Percentiles rank a stretch among this genome's conserved stretches.
Evolutionary conservation across 2,888 invertebrate genomes (phyloP).

Genomic region (Argyresthia goedartella): DNA sequence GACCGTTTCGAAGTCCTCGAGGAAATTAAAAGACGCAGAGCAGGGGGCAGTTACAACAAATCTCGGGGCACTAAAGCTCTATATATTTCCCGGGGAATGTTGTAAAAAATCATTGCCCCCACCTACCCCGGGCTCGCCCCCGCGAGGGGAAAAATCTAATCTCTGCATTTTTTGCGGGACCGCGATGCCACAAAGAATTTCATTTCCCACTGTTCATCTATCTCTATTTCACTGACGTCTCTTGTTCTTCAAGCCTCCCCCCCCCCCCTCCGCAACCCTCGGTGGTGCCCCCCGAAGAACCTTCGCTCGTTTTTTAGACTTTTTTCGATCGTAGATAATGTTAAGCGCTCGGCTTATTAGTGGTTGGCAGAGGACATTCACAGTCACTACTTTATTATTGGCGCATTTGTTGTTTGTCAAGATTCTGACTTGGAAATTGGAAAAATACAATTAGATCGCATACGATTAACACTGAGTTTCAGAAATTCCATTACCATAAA

Average conservation of each 20-base stretch:
- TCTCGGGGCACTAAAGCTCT: slow-evolving; percentile 63
- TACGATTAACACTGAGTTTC: too few species aligned
- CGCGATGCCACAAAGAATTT: slow-evolving; percentile 73
- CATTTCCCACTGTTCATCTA: slow-evolving; percentile 73
- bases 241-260: slow-evolving; percentile 60
- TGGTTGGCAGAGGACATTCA: slow-evolving; percentile 52
- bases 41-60: slow-evolving; percentile 65
- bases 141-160: slow-evolving; percentile 69
- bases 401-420: neutral
- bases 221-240: slow-evolving; percentile 71
- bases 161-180: slow-evolving; percentile 73
- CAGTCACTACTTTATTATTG: slow-evolving; percentile 1
- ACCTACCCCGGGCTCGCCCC: slow-evolving; percentile 58
- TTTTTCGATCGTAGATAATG: slow-evolving; percentile 68
- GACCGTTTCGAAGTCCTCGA: slow-evolving; percentile 21
- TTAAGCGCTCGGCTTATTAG: slow-evolving; percentile 66
- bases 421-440: too few species aligned
- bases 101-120: slow-evolving; percentile 71
- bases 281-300: slow-evolving; percentile 13
- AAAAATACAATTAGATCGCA: too few species aligned
- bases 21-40: slow-evolving; percentile 67
- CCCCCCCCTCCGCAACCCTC: slow-evolving; percentile 22
- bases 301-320: slow-evolving; percentile 63
- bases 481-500: too few species aligned
- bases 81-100: slow-evolving; percentile 63